These are phyloP conservation scores for Poeciliopsis infans DNA, from an alignment of 2,797 vertebrate species.

Conservation along the genomic window DNA sequence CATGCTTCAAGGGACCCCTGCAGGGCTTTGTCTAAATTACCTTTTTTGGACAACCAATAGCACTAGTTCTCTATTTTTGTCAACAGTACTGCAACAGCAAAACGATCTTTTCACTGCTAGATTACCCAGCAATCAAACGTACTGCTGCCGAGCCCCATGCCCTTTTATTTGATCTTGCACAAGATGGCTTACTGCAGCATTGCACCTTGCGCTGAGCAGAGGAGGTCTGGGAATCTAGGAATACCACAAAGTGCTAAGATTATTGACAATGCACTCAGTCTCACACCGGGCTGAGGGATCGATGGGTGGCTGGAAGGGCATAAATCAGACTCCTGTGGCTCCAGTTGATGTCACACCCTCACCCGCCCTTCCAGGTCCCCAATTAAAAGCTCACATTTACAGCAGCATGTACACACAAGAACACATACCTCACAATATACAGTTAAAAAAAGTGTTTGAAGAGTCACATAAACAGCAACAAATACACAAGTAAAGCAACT, in stretches of 20 bases:
- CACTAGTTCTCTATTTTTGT: constrained; percentile 45
- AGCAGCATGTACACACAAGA: constrained; percentile 24
- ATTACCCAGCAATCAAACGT: constrained; percentile 53
- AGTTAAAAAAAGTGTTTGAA: constrained; percentile 4
- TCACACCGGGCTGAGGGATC: constrained; percentile 69
- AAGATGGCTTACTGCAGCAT: constrained; percentile 73
- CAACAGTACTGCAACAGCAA: constrained; percentile 32
- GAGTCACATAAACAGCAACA: constrained; percentile 29
- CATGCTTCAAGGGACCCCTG: constrained; percentile 63
- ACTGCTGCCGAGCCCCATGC: constrained; percentile 49
- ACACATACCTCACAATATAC: constrained; percentile 27
- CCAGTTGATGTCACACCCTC: constrained; percentile 67
- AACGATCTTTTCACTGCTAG: constrained; percentile 43
- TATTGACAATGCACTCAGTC: constrained; percentile 81
- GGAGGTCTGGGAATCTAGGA: constrained; percentile 74
- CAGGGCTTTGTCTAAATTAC: constrained; percentile 56
- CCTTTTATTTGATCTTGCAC: constrained; percentile 63
- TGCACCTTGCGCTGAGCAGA: constrained; percentile 54
- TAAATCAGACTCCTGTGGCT: constrained; percentile 77
- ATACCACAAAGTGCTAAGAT: constrained; percentile 79
- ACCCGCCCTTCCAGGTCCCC: constrained; percentile 59
- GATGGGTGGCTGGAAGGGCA: constrained; percentile 72
- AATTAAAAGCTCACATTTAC: constrained; percentile 56
- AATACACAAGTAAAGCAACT: constrained; percentile 42
- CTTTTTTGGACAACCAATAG: constrained; percentile 47